Conservation (phyloP, 2,888 invertebrate species). For the Cremastinae sp. region DNA sequence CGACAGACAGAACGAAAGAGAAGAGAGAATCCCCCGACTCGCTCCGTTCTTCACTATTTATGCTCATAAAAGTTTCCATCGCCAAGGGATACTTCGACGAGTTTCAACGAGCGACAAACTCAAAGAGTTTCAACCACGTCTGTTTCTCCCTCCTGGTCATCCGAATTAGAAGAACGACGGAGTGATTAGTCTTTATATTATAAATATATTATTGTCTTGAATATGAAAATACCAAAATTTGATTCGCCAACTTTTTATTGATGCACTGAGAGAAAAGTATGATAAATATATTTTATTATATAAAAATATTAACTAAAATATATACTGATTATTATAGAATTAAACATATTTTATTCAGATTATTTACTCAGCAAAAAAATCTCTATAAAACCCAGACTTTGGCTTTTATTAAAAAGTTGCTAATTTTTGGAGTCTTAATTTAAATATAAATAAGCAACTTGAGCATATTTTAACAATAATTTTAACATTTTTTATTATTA, state of each 20-base stretch:
- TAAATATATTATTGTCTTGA: background rate
- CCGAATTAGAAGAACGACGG: background rate
- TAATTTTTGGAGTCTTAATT: no score
- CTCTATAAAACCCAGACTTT: no score
- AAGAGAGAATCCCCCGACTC: constrained; percentile 8
- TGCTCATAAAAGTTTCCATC: constrained; percentile 7
- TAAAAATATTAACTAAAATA: no score
- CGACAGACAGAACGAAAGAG: background rate
- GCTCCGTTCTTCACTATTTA: background rate
- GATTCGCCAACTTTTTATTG: background rate
- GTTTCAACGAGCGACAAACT: constrained; percentile 27
- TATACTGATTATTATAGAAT: no score
- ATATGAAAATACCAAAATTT: background rate
- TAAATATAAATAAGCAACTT: no score
- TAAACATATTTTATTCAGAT: no score
- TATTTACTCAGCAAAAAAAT: no score
- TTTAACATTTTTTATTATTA: no score
- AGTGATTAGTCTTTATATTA: constrained; percentile 20
- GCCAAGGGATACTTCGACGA: constrained; percentile 25
- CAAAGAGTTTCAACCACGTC: background rate
- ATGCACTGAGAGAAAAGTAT: background rate
- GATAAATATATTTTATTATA: no score
- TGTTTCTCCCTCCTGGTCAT: background rate
- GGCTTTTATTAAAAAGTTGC: no score
- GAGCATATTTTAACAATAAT: no score